Conservation (phyloP, 2,888 invertebrate genomes). For the Agrochola macilenta region DNA sequence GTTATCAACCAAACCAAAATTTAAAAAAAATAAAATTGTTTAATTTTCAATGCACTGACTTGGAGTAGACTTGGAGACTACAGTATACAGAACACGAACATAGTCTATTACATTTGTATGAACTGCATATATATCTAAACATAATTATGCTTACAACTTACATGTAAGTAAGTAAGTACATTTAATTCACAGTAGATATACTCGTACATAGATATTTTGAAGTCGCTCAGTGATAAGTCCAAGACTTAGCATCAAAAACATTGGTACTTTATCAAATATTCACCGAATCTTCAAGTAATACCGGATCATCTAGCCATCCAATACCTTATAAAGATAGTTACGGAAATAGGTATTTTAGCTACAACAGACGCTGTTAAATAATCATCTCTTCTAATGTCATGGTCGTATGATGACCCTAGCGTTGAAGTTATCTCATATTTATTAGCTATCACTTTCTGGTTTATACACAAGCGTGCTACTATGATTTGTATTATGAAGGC, state of each 20-base stretch:
- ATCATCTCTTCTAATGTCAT: conserved; percentile 4
- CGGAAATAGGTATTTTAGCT: background rate
- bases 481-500: background rate
- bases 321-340: background rate
- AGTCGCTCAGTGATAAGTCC: conserved; percentile 49
- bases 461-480: background rate
- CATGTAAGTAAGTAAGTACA: conserved; percentile 21
- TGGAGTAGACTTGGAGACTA: conserved; percentile 27
- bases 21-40: background rate
- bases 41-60: conserved; percentile 36
- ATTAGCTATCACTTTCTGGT: conserved; percentile 31
- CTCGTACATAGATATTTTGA: conserved; percentile 10
- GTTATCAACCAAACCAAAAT: background rate
- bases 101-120: conserved; percentile 43
- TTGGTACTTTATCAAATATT: background rate
- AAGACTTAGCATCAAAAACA: background rate
- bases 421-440: background rate
- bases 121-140: conserved; percentile 41
- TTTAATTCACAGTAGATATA: conserved; percentile 31
- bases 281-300: background rate
- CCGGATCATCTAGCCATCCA: background rate
- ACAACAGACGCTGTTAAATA: conserved; percentile 13
- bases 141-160: conserved; percentile 42
- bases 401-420: conserved; percentile 25
- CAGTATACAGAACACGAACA: conserved; percentile 49